Evolutionary conservation across 2,797 vertebrate species (phyloP), one percentile per base, ranked within the genome.

Genomic region (Mormyrops attenuatus): DNA sequence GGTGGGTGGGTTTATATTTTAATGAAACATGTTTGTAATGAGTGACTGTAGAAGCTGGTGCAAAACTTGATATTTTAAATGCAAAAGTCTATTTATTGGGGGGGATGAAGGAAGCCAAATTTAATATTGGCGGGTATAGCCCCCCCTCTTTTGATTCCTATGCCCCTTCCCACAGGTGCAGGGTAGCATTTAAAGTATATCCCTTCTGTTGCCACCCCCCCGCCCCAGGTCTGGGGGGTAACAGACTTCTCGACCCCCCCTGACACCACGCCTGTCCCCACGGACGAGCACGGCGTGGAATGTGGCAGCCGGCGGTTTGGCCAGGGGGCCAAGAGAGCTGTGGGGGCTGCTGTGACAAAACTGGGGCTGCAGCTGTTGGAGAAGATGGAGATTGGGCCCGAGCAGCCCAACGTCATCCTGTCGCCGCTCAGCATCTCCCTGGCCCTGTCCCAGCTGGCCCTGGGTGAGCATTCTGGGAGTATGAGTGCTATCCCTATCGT

Each of bases 361-460:
- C 95, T 98, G 90, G 97, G 97, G 85, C 91, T 95, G 7, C 91
- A 96, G 88, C 94, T 99, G 20, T 94, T 99, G 91, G 93, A 94
- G 90, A 92, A 96, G 88, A 94, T 97, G 26, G 93, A 96, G 9
- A 85, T 91, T 49, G 94, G 94, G 15, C 93, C 95, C 22, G 93
- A 95, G 60, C 92, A 95, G 69, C 95, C 96, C 6, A 98, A 97
- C 0, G 90, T 97, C 44, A 86, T 98, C 93, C 91, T 98, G 73
- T 98, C 98, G 0, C 98, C 98, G 5, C 93, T 98, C 89, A 98
- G 98, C 89, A 92, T 99, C 90, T 94, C 95, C 44, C 93, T 98
- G 1, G 96, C 96, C 9, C 93, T 99, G 9, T 96, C 97, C 89
- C 97, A 99, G 49, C 95, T 99, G 91, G 93, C 97, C 8, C 92